Conservation (phyloP, 1,140 invertebrate genomes). For the Caenorhabditis remanei region DNA sequence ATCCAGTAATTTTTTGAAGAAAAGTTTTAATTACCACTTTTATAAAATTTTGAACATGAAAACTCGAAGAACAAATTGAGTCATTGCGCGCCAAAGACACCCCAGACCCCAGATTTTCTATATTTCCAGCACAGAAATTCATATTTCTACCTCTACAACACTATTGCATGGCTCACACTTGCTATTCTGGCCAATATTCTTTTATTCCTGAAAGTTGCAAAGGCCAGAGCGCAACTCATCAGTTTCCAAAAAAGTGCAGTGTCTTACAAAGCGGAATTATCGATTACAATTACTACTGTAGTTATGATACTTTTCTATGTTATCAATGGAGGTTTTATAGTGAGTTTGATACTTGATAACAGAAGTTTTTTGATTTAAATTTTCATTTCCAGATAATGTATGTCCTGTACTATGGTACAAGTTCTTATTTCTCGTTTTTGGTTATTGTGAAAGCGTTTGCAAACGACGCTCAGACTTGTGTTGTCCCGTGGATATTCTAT, state of each 20-base stretch:
- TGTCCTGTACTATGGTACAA: neutral
- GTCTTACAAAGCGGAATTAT: conserved; percentile 9
- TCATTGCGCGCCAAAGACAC: too few species aligned
- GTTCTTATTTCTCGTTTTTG: neutral
- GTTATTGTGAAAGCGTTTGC: neutral
- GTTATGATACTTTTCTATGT: conserved; percentile 36
- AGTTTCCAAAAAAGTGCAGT: neutral
- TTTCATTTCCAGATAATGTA: conserved; percentile 1
- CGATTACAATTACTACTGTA: neutral
- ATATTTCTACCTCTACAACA: conserved; percentile 1
- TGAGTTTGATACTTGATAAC: neutral
- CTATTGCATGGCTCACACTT: neutral
- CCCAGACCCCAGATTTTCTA: neutral
- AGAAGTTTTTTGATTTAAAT: too few species aligned
- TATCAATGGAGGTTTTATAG: conserved; percentile 8
- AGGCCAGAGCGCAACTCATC: neutral
- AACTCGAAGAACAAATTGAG: too few species aligned
- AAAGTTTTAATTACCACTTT: too few species aligned
- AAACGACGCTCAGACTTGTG: neutral
- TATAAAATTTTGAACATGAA: too few species aligned
- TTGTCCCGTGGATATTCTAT: conserved; percentile 23
- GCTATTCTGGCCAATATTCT: neutral
- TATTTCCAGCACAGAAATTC: neutral
- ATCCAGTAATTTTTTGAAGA: too few species aligned
- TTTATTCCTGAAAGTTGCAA: neutral